phyloP scores from a whole-genome alignment of 2,888 invertebrate species.

The Drosophila borealis region DNA sequence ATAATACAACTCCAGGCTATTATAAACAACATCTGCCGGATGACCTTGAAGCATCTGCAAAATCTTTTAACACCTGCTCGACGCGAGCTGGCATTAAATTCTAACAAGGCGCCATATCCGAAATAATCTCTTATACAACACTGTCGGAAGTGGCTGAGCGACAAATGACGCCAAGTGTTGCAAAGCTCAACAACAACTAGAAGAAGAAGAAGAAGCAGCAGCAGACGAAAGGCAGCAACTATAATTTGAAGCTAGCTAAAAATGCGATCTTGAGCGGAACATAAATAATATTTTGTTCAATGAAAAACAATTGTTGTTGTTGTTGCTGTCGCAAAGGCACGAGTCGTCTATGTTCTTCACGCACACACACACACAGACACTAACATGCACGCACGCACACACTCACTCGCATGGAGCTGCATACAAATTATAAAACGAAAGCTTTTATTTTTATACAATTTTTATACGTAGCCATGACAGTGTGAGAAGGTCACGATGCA shows the following conservation, averaged over 20 bases:
- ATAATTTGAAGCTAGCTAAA: slow-evolving; percentile 28
- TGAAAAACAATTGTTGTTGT: slow-evolving; percentile 65
- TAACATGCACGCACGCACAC: slow-evolving; percentile 28
- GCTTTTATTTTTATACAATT: slow-evolving; percentile 77
- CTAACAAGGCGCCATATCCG: slow-evolving; percentile 20
- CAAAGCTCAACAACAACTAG: slow-evolving; percentile 35
- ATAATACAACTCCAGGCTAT: not conserved
- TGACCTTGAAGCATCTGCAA: slow-evolving; percentile 47
- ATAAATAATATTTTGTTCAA: slow-evolving; percentile 82
- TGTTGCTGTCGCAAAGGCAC: slow-evolving; percentile 52
- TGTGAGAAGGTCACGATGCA: slow-evolving; percentile 84
- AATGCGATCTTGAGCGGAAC: slow-evolving; percentile 80
- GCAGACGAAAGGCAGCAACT: not conserved
- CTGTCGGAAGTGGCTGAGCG: slow-evolving; percentile 46
- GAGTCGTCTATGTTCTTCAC: slow-evolving; percentile 73
- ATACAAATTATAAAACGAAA: slow-evolving; percentile 77
- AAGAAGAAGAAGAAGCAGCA: not conserved
- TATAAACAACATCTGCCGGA: slow-evolving; percentile 3
- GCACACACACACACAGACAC: slow-evolving; percentile 47
- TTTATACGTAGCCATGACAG: slow-evolving; percentile 83
- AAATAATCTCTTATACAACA: slow-evolving; percentile 23
- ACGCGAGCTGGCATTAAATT: slow-evolving; percentile 1
- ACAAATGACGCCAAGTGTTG: slow-evolving; percentile 28
- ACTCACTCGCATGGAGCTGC: slow-evolving; percentile 65
- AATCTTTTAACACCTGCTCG: slow-evolving; percentile 24